phyloP scores from a whole-genome alignment of 2,888 invertebrate species.

The Ophion slaviceki region DNA sequence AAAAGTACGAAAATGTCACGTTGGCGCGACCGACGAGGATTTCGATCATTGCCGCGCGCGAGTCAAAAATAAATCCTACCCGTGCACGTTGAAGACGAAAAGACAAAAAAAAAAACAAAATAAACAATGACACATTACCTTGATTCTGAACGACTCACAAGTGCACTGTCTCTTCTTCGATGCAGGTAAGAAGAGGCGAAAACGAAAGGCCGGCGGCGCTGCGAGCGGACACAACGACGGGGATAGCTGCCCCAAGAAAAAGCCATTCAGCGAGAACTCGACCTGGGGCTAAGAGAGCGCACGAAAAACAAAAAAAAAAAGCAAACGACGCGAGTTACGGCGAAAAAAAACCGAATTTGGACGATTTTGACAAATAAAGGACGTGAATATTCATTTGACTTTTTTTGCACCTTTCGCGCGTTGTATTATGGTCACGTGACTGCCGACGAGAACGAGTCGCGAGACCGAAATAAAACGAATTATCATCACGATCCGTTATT shows the following conservation, averaged over 20 bases:
- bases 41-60: background rate
- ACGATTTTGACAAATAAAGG: conserved; percentile 10
- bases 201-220: conserved; percentile 70
- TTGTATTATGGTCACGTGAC: background rate
- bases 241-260: conserved; percentile 67
- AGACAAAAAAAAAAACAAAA: background rate
- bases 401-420: background rate
- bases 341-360: background rate
- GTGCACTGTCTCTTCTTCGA: conserved; percentile 71
- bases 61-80: background rate
- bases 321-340: background rate
- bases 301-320: background rate
- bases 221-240: conserved; percentile 59
- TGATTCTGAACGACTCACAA: conserved; percentile 70
- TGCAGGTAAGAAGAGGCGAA: conserved; percentile 80
- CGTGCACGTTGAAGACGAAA: background rate
- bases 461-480: background rate
- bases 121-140: conserved; percentile 27
- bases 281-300: conserved; percentile 71
- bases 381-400: background rate
- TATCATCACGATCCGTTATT: background rate
- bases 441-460: background rate
- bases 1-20: background rate
- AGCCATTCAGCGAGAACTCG: conserved; percentile 75
- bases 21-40: background rate